Percentiles rank a stretch among this genome's conserved stretches.
These are phyloP conservation scores for Notamacropus eugenii DNA, from an alignment of 2,797 vertebrate genomes.

Conservation along the genomic window DNA sequence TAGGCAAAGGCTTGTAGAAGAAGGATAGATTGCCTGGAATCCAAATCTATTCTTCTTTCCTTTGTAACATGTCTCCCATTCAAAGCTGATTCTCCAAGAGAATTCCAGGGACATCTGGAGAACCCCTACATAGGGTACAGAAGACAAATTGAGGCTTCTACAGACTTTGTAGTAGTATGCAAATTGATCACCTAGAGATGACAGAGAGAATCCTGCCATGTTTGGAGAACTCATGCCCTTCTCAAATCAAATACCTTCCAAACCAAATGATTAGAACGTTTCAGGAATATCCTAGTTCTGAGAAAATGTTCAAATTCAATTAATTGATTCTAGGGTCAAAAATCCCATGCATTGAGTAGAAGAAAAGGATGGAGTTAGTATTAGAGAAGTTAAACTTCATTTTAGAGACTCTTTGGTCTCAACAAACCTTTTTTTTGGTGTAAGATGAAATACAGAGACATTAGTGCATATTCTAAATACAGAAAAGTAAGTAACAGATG, in stretches of 20 bases:
- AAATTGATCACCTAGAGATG: not conserved
- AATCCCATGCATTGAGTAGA: not conserved
- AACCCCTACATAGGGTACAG: not conserved
- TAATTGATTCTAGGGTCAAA: slow-evolving; percentile 3
- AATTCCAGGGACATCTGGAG: not conserved
- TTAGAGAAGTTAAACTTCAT: slow-evolving; percentile 23
- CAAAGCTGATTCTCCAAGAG: not conserved
- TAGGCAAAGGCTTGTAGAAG: not conserved
- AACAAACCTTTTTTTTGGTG: not conserved
- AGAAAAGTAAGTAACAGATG: slow-evolving; percentile 62
- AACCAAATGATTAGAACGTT: not conserved
- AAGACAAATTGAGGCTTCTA: not conserved
- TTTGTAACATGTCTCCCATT: not conserved
- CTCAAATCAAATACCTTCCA: not conserved
- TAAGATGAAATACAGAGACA: slow-evolving; percentile 33
- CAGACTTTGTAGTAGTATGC: not conserved
- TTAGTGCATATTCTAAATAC: slow-evolving; percentile 43
- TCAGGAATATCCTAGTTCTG: not conserved
- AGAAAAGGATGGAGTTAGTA: slow-evolving; percentile 3
- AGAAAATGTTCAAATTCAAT: not conserved
- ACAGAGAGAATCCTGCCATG: not conserved
- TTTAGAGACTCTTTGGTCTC: slow-evolving; percentile 38
- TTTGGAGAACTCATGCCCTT: not conserved
- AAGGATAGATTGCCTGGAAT: not conserved
- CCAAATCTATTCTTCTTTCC: not conserved